Conservation (phyloP, 2,113 vertebrate species). For the Gobio gobio region DNA sequence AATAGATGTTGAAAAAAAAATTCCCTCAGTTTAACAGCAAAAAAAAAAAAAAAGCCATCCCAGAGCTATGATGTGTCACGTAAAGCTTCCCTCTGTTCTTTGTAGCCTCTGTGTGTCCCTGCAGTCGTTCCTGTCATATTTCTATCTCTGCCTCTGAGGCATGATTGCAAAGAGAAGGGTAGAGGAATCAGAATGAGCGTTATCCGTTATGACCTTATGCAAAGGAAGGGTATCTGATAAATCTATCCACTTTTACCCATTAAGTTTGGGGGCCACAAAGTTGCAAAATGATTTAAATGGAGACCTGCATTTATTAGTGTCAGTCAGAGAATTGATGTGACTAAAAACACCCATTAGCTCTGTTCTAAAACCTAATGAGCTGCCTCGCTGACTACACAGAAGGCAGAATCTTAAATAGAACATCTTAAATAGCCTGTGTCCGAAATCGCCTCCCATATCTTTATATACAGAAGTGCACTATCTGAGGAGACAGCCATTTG, state of each 20-base stretch:
- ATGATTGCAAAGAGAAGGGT: background rate
- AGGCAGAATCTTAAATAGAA: background rate
- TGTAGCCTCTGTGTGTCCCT: constrained; percentile 29
- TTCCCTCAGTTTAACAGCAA: background rate
- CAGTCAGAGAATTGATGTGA: constrained; percentile 21
- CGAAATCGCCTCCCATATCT: background rate
- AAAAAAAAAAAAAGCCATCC: background rate
- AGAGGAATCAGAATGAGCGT: constrained; percentile 14
- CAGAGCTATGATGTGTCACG: constrained; percentile 11
- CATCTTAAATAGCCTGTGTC: background rate
- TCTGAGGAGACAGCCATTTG: background rate
- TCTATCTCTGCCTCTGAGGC: constrained; percentile 7
- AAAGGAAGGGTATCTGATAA: constrained; percentile 26
- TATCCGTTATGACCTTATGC: background rate
- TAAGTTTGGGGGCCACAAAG: background rate
- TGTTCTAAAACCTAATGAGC: background rate
- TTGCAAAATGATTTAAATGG: background rate
- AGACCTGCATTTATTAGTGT: background rate
- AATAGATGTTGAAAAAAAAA: background rate
- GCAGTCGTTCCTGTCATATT: constrained; percentile 31
- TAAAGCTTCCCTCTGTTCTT: constrained; percentile 22
- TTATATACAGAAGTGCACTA: background rate
- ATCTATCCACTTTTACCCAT: background rate
- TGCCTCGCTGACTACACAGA: background rate
- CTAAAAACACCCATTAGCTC: background rate